Evolutionary conservation across 2,888 invertebrate genomes (phyloP), one percentile per base, ranked within the genome.

Genomic region (Leptinotarsa peninsularis): DNA sequence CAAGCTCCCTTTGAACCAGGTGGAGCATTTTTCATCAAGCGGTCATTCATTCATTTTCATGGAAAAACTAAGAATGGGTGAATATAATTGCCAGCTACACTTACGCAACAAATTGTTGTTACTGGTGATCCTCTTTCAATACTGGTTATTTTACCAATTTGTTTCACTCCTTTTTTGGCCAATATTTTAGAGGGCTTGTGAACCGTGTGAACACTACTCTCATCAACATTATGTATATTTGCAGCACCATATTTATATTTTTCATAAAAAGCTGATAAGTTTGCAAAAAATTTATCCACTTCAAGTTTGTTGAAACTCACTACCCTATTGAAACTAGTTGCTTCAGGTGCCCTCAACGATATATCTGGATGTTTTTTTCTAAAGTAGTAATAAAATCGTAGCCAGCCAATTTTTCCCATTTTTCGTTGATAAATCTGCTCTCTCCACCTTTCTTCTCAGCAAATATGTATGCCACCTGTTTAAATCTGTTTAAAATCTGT

Each of bases 121-220:
- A 72, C 43, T 66, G 18, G 15, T 21, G 1, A 56, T 21, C 72
- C 49, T 52, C 66, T 66, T 66, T 72, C 67, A 4, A 49, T 3
- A 66, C 66, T 66, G 21, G 72, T 66, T 49, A 66, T 18, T 66
- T 72, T 50, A 33, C 66, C 66, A 27, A 72, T 66, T 21, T 66
- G 66, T 23, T 49, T 52, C n/a, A 49, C 66, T 49, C 66, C 66
- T 43, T 72, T 67, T 72, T 66, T 66, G 17, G 63, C 33, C 33
- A 72, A 49, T 66, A 72, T 72, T 72, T 67, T 72, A 27, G 49
- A 18, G 49, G 49, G 49, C 56, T 27, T 66, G 54, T 67, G 72
- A 49, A 72, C 67, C 21, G 67, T 72, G n/a, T 72, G 72, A 52
- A 72, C 21, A 21, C 72, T 56, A 63, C 72, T 72, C 66, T 72